Conservation (phyloP, 2,888 invertebrate genomes). For the Herminia tarsipennalis region DNA sequence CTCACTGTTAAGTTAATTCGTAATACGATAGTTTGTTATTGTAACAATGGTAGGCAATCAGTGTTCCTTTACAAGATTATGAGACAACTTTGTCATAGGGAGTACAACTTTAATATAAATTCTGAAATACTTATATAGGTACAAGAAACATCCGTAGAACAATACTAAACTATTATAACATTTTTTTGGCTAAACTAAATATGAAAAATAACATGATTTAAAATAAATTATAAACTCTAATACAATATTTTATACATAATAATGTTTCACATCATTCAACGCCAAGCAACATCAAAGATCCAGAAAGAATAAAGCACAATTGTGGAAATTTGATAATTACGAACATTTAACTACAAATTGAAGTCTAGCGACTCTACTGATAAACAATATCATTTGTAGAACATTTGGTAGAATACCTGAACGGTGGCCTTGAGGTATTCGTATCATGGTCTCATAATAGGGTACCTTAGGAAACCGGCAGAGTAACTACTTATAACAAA, state of each 20-base stretch:
- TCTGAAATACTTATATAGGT: conserved; percentile 69
- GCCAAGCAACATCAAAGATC: conserved; percentile 81
- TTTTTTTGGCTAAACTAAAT: conserved; percentile 78
- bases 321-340: conserved; percentile 66
- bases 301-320: conserved; percentile 76
- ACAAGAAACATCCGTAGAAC: conserved; percentile 73
- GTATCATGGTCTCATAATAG: conserved; percentile 14
- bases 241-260: conserved; percentile 55
- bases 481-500: no score
- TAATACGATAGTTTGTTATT: conserved; percentile 43
- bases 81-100: conserved; percentile 71
- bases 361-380: conserved; percentile 82
- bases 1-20: conserved; percentile 67
- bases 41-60: conserved; percentile 62
- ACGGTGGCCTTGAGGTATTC: conserved; percentile 21
- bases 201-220: conserved; percentile 75
- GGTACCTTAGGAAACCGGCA: conserved; percentile 17
- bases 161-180: conserved; percentile 80
- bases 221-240: conserved; percentile 73
- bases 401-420: conserved; percentile 37
- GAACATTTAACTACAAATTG: conserved; percentile 76
- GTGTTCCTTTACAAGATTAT: conserved; percentile 80
- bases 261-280: conserved; percentile 80
- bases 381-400: conserved; percentile 53
- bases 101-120: conserved; percentile 75